Base-by-base conservation (phyloP, 2,888 invertebrate species). In the Drepana falcataria region DNA sequence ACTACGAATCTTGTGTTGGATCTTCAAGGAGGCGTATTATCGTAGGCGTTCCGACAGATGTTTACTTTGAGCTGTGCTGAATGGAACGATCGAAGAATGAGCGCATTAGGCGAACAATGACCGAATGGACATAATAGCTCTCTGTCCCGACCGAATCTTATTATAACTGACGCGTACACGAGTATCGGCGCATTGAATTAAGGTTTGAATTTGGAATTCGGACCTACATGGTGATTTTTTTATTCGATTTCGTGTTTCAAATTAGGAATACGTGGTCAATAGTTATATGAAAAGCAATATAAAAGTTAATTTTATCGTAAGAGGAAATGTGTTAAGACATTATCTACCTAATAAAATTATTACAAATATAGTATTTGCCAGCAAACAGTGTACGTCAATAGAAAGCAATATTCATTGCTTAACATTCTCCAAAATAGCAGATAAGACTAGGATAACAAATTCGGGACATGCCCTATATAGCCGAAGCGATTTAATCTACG, bases 21-120 rank as follows among this genome's bases (percentile, higher is more conserved):
- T 49, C 35, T 37, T 49, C 4, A 60, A 69, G 65, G 63, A 76
- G 75, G 81, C 70, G 73, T 68, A 55, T 61, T 61, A 40, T 34
- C 59, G 75, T 73, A 66, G 77, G 73, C 73, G 76, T 71, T 61
- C 55, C 63, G 69, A 81, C 88, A 87, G 88, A 85, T 88, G 87
- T 87, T 88, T 86, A 77, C 77, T 69, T 69, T 72, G 55, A 61
- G 56, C 61, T 57, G 59, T 60, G 63, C 65, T 69, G 60, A 63
- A 64, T 68, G 61, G 64, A 65, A 63, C 63, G 71, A 71, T 68
- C 67, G 66, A 73, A 78, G 75, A 82, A 80, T 79, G 75, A 75
- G 75, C 69, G 76, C 75, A 81, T 81, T 83, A 77, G 64, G 56
- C 66, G 74, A 66, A 81, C 81, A 83, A 83, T 75, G 72, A 69